phyloP scores from a whole-genome alignment of 1,140 invertebrate species.

The Sitodiplosis mosellana region DNA sequence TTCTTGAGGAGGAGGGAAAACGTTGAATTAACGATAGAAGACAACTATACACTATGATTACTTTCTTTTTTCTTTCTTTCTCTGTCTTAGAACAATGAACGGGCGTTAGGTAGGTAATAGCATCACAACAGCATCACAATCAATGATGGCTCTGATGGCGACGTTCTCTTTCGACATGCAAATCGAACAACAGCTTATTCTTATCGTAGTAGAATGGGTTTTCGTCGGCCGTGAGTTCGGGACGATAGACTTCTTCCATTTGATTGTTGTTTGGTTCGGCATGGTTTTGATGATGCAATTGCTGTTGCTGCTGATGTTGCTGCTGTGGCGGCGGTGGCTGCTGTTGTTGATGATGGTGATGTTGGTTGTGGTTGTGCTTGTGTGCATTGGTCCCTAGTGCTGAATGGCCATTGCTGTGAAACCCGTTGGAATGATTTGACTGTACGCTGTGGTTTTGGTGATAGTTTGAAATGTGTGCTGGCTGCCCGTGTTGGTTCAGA shows the following conservation, averaged over 20 bases:
- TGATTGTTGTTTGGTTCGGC: not conserved
- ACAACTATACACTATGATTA: too few relatives aligned
- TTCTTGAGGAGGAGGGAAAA: too few relatives aligned
- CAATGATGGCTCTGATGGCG: not conserved
- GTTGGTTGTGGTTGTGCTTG: not conserved
- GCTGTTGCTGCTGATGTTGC: not conserved
- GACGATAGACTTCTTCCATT: not conserved
- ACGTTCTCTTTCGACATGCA: not conserved
- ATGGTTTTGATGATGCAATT: not conserved
- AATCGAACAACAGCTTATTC: not conserved
- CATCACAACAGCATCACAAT: too few relatives aligned
- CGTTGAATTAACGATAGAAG: too few relatives aligned
- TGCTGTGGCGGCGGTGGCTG: too few relatives aligned
- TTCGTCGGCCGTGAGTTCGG: not conserved
- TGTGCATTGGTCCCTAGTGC: not conserved
- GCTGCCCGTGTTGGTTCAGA: too few relatives aligned
- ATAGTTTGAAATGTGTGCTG: not conserved
- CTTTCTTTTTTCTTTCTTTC: too few relatives aligned
- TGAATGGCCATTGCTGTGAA: not conserved
- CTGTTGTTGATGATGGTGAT: not conserved
- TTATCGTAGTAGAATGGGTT: slow-evolving; percentile 1
- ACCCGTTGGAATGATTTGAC: not conserved
- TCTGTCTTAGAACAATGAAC: too few relatives aligned
- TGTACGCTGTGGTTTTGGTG: not conserved
- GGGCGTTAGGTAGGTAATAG: too few relatives aligned